phyloP scores from a whole-genome alignment of 2,113 vertebrate species.

The Typhlomys cinereus region DNA sequence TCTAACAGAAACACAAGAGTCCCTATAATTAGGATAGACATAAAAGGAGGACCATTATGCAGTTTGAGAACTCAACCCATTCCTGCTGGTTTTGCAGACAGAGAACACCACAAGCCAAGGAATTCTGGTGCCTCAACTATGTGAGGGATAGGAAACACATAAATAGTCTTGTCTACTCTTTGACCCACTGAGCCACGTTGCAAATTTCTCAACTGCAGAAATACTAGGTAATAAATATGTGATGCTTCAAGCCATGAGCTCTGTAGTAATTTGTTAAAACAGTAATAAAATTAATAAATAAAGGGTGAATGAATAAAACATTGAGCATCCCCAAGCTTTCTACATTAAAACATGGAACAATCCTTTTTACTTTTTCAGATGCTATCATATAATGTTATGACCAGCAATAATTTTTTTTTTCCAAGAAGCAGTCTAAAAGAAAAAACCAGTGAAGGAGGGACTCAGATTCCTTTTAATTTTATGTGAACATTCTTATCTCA shows the following conservation, averaged over 20 bases:
- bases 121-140: background rate
- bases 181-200: background rate
- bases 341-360: background rate
- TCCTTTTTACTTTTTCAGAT: rapidly evolving
- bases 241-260: background rate
- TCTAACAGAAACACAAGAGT: background rate
- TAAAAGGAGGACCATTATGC: background rate
- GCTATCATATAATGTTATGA: background rate
- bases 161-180: background rate
- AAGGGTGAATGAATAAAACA: background rate
- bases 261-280: background rate
- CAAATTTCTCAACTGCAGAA: background rate
- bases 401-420: background rate
- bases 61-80: background rate
- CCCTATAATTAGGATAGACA: background rate
- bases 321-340: background rate
- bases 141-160: background rate
- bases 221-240: background rate
- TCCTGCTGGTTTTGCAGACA: background rate
- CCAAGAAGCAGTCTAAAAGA: background rate
- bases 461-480: background rate
- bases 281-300: background rate
- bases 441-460: background rate
- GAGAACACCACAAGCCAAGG: background rate
- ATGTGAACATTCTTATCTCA: background rate